Evolutionary conservation across 2,888 invertebrate species (phyloP).

Genomic region (Meghimatium bilineatum): DNA sequence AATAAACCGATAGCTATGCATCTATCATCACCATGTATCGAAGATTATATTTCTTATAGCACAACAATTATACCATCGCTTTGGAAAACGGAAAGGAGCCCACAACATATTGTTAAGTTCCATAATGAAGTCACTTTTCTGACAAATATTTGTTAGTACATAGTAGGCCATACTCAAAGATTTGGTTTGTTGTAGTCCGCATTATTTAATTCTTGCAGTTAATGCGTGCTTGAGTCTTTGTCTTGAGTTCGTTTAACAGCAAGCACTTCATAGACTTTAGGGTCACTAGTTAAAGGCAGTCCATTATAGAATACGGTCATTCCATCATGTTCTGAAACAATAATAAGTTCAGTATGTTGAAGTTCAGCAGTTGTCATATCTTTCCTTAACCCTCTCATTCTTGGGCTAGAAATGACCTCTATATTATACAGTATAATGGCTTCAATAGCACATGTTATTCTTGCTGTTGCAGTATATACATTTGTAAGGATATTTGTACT

Average conservation of each 20-base stretch:
- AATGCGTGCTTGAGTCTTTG: conserved; percentile 4
- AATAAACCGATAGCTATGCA: no score
- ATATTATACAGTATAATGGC: conserved; percentile 22
- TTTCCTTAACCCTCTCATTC: background rate
- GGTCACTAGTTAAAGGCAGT: conserved; percentile 23
- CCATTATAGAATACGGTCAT: conserved; percentile 32
- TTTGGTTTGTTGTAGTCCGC: no score
- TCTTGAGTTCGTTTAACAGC: conserved; percentile 10
- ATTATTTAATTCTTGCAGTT: conserved; percentile 10
- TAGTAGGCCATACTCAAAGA: no score
- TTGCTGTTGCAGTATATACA: conserved; percentile 5
- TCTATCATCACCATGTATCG: no score
- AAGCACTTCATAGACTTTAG: conserved; percentile 23
- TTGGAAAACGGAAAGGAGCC: no score
- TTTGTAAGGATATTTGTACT: background rate
- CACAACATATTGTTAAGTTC: no score
- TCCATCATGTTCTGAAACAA: conserved; percentile 41
- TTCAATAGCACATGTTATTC: conserved; percentile 11
- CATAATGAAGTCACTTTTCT: no score
- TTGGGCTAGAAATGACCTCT: conserved; percentile 17
- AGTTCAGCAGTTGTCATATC: conserved; percentile 24
- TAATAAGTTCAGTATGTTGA: conserved; percentile 37
- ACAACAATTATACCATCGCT: no score
- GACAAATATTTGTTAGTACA: no score
- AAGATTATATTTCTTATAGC: no score